Evolutionary conservation across 2,888 invertebrate species (phyloP).

Genomic region (Drosophila putrida): DNA sequence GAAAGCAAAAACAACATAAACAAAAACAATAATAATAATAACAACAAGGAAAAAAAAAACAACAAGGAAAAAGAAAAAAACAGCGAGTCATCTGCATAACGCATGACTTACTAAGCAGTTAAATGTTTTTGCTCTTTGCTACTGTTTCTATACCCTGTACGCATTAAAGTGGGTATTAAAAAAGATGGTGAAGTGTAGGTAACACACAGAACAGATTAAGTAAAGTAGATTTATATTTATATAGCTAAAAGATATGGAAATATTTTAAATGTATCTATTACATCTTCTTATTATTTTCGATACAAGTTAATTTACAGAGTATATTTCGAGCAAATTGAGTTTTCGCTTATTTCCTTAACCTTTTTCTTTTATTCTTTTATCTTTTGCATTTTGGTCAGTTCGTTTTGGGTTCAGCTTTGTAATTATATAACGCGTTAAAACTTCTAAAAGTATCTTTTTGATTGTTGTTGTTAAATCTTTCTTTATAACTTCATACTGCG

Average conservation of each 20-base stretch:
- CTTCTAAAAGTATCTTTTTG: constrained; percentile 14
- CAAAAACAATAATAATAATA: constrained; percentile 24
- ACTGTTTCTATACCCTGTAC: constrained; percentile 43
- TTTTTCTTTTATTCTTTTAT: neutral
- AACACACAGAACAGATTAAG: neutral
- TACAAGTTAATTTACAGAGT: neutral
- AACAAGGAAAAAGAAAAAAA: constrained; percentile 21
- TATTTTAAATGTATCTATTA: too few relatives aligned
- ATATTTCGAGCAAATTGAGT: neutral
- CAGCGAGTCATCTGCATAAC: constrained; percentile 75
- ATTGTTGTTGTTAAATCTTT: constrained; percentile 6
- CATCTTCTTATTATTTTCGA: too few relatives aligned
- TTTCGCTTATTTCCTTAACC: neutral
- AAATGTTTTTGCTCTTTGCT: constrained; percentile 39
- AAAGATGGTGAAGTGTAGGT: neutral
- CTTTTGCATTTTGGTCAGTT: constrained; percentile 19
- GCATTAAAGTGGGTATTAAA: neutral
- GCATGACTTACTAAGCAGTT: constrained; percentile 62
- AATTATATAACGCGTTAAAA: constrained; percentile 53
- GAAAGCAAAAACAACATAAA: constrained; percentile 20
- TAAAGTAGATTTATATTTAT: too few relatives aligned
- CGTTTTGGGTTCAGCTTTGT: constrained; percentile 32
- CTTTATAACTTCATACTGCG: constrained; percentile 28
- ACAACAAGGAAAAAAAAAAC: constrained; percentile 3
- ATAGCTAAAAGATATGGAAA: too few relatives aligned